Conservation (phyloP, 2,888 invertebrate species). For the Sinopyrophorus schimmeli region DNA sequence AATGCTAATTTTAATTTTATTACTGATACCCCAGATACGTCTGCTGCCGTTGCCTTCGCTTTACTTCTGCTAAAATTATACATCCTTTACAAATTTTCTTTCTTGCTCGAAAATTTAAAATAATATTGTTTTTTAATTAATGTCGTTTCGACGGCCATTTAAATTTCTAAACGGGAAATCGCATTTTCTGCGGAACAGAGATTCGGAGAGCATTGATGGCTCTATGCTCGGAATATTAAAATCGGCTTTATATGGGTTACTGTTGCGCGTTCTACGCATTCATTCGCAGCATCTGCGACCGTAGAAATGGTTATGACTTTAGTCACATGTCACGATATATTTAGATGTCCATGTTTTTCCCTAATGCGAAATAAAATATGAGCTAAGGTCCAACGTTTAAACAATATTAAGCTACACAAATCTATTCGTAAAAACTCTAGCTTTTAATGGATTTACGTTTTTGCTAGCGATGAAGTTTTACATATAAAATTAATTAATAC, state of each 20-base stretch:
- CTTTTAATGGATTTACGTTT: too few species aligned
- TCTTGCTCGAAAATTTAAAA: conserved; percentile 17
- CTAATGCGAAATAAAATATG: conserved; percentile 22
- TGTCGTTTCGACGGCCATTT: conserved; percentile 11
- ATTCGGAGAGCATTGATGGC: conserved; percentile 19
- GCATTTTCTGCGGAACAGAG: conserved; percentile 15
- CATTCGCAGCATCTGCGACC: conserved; percentile 28
- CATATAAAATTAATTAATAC: too few species aligned
- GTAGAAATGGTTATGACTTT: conserved; percentile 23
- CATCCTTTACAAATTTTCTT: conserved; percentile 14
- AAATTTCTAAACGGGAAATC: conserved; percentile 16
- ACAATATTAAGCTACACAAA: too few species aligned
- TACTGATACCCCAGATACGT: conserved; percentile 7
- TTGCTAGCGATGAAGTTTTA: too few species aligned
- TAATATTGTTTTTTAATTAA: conserved; percentile 25
- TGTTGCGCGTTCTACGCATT: conserved; percentile 25
- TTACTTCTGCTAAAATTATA: conserved; percentile 11
- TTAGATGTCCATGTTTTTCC: conserved; percentile 21
- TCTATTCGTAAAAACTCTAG: too few species aligned
- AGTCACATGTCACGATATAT: conserved; percentile 22
- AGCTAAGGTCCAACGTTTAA: conserved; percentile 19
- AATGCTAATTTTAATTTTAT: conserved; percentile 19
- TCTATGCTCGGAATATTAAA: conserved; percentile 27
- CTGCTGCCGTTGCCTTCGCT: too few species aligned
- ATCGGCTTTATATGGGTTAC: conserved; percentile 29